A percentile compares a stretch with the other conserved stretches of the same genome.
Conservation (phyloP, 2,113 vertebrate genomes). For the Myiozetetes cayanensis region DNA sequence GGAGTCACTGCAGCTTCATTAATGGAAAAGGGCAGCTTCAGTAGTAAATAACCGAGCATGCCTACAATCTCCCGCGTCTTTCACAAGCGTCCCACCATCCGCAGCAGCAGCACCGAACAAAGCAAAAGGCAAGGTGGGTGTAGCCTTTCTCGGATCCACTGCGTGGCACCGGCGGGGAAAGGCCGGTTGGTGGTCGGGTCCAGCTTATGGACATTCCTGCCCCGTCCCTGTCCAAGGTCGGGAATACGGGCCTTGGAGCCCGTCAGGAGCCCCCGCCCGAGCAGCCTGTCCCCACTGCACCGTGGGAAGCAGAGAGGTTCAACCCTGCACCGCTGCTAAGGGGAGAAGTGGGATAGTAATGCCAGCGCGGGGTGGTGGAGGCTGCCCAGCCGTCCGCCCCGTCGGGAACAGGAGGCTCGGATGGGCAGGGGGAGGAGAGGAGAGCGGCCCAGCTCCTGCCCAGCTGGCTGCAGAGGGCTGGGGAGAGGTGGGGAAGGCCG, state of each 20-base stretch:
- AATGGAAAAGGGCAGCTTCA: not conserved
- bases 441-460: not conserved
- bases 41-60: not conserved
- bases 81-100: not conserved
- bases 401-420: not conserved
- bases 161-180: not conserved
- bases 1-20: not conserved
- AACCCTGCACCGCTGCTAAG: not conserved
- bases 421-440: not conserved
- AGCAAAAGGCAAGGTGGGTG: not conserved
- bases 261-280: fast-evolving
- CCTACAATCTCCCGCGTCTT: not conserved
- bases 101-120: not conserved
- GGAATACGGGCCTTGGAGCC: not conserved
- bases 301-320: not conserved
- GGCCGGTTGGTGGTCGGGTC: not conserved
- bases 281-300: not conserved
- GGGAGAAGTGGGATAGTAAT: not conserved
- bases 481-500: not conserved
- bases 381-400: not conserved
- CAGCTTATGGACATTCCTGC: not conserved
- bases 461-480: not conserved
- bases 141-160: not conserved
- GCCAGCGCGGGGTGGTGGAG: not conserved
- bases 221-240: no score